These are phyloP conservation scores for Drosophila colorata DNA, from an alignment of 2,888 invertebrate genomes.

Conservation along the genomic window DNA sequence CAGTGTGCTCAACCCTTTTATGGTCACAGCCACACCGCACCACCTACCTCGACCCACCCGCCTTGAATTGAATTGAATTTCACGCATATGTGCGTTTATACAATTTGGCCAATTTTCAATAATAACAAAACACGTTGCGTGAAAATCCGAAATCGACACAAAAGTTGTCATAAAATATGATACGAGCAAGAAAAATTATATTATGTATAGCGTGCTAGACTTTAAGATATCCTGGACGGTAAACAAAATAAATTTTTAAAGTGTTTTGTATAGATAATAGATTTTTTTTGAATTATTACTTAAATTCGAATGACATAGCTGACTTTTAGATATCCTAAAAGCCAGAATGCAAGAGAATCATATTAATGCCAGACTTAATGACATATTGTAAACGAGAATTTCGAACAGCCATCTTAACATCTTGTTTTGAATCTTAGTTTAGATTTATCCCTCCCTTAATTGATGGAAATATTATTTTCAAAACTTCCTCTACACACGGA, in stretches of 20 bases:
- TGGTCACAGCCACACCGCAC: constrained; percentile 14
- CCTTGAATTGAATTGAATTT: constrained; percentile 82
- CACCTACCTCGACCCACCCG: constrained; percentile 28
- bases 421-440: background rate
- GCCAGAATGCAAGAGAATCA: no score
- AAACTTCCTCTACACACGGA: background rate
- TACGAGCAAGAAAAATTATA: constrained; percentile 18
- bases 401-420: no score
- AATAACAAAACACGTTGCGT: constrained; percentile 59
- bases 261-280: no score
- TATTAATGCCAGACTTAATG: no score
- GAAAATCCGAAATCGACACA: constrained; percentile 66
- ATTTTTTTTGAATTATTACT: no score
- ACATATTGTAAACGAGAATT: no score
- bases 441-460: no score
- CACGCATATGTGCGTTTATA: constrained; percentile 84
- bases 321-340: no score
- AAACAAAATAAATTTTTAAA: background rate
- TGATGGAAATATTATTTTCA: no score
- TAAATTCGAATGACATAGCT: no score
- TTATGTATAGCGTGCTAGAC: background rate
- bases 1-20: constrained; percentile 67
- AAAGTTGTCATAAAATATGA: constrained; percentile 71
- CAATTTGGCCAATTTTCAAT: constrained; percentile 84
- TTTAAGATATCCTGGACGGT: constrained; percentile 10